Conservation (phyloP, 1,140 invertebrate species). For the Saxidomus purpurata region DNA sequence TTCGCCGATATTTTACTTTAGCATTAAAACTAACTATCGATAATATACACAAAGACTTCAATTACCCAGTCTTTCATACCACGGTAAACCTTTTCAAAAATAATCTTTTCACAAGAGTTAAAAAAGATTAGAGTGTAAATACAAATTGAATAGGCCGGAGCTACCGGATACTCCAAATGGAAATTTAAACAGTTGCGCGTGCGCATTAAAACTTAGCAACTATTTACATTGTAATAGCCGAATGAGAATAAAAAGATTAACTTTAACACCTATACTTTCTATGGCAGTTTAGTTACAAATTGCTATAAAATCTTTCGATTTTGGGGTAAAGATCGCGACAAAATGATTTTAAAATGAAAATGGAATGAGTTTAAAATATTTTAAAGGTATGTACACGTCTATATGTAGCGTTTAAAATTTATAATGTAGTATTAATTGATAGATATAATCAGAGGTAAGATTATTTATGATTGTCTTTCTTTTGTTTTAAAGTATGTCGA, state of each 20-base stretch:
- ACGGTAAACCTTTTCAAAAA: slow-evolving; percentile 35
- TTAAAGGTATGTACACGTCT: neutral
- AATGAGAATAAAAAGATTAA: slow-evolving; percentile 54
- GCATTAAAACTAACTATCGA: neutral
- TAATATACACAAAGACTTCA: slow-evolving; percentile 34
- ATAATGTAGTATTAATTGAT: neutral
- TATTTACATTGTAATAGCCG: slow-evolving; percentile 49
- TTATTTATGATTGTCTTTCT: slow-evolving; percentile 6
- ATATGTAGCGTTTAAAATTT: neutral
- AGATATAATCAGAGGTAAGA: neutral
- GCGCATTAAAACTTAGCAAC: slow-evolving; percentile 62
- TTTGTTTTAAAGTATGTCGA: slow-evolving; percentile 4
- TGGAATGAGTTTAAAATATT: neutral
- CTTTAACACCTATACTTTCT: slow-evolving; percentile 43
- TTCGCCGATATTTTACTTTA: slow-evolving; percentile 13
- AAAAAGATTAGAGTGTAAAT: slow-evolving; percentile 28
- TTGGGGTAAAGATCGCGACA: too few species aligned
- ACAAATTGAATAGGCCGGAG: neutral
- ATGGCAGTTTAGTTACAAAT: neutral
- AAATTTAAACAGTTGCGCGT: slow-evolving; percentile 47
- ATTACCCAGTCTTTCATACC: slow-evolving; percentile 29
- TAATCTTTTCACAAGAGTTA: slow-evolving; percentile 38
- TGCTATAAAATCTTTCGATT: neutral
- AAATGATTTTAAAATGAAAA: neutral
- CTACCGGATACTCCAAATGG: slow-evolving; percentile 20